Percentiles rank a stretch among this genome's conserved stretches.
phyloP scores from a whole-genome alignment of 2,797 vertebrate genomes.

The Myotis planiceps region DNA sequence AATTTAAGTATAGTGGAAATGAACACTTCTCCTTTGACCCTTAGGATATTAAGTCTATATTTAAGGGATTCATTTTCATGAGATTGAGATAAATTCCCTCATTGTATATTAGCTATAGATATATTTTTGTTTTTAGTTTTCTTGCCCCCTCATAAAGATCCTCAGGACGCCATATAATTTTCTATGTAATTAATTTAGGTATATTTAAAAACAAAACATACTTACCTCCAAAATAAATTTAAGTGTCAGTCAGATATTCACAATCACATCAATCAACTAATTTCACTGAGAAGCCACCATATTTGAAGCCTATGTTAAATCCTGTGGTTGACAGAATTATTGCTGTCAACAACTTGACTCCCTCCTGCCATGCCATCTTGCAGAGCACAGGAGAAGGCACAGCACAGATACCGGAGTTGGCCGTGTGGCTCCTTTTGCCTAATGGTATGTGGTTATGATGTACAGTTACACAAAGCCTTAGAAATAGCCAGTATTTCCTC shows the following conservation, averaged over 20 bases:
- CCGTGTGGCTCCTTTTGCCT: not conserved
- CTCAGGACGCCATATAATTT: not conserved
- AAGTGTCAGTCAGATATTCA: not conserved
- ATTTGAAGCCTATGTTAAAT: not conserved
- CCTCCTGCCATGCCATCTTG: fast-evolving
- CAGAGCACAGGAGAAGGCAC: not conserved
- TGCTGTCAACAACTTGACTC: not conserved
- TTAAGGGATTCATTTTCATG: not conserved
- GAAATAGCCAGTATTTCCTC: not conserved
- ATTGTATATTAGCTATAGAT: not conserved
- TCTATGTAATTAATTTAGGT: not conserved
- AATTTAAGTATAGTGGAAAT: not conserved
- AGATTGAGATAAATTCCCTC: not conserved
- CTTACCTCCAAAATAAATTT: conserved; percentile 11
- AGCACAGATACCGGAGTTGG: not conserved
- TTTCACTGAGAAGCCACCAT: not conserved
- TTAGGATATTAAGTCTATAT: not conserved
- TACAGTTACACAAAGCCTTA: not conserved
- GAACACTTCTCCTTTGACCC: not conserved
- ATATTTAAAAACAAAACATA: not conserved
- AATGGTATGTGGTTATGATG: not conserved
- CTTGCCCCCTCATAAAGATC: not conserved
- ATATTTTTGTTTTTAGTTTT: not conserved
- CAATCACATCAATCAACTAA: not conserved
- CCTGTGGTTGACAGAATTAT: not conserved